Percentiles rank a stretch among this genome's conserved stretches.
Conservation (phyloP, 2,113 vertebrate genomes). For the Rhabdomys dilectus region DNA sequence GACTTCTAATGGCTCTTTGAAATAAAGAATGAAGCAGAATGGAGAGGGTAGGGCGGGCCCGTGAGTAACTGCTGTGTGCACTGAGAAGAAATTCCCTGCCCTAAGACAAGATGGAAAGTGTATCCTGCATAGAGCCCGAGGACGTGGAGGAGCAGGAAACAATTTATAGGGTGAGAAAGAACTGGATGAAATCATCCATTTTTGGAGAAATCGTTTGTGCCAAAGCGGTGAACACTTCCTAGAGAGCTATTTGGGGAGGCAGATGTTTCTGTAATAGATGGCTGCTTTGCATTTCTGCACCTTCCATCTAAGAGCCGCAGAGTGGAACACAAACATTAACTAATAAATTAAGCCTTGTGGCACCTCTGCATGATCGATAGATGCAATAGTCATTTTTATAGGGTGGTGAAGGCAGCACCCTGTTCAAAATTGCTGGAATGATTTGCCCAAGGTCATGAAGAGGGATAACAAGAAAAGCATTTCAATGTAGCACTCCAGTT, state of each 20-base stretch:
- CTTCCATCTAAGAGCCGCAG: slow-evolving; percentile 32
- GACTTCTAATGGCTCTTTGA: not conserved
- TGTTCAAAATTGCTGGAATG: slow-evolving; percentile 44
- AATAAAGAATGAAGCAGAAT: not conserved
- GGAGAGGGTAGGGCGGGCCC: not conserved
- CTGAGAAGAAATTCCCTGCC: fast-evolving
- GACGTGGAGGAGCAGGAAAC: not conserved
- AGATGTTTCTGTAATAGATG: slow-evolving; percentile 59
- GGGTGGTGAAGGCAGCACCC: not conserved
- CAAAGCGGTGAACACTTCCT: slow-evolving; percentile 32
- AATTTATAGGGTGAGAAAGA: slow-evolving; percentile 23
- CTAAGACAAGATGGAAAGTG: not conserved
- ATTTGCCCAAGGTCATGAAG: slow-evolving; percentile 45
- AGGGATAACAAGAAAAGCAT: not conserved
- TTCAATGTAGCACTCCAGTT: not conserved
- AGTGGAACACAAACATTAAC: slow-evolving; percentile 62
- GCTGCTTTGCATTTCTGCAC: slow-evolving; percentile 62
- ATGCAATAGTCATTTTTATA: slow-evolving; percentile 34
- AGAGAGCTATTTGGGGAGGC: slow-evolving; percentile 50
- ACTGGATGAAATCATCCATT: slow-evolving; percentile 27
- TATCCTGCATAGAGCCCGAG: not conserved
- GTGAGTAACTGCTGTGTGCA: fast-evolving
- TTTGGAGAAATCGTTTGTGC: slow-evolving; percentile 55
- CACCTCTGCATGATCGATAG: slow-evolving; percentile 43
- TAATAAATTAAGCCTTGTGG: slow-evolving; percentile 59